Percentiles rank a stretch among this genome's conserved stretches.
Evolutionary conservation across 2,113 vertebrate species (phyloP).

Genomic region (Nycticorax nycticorax): DNA sequence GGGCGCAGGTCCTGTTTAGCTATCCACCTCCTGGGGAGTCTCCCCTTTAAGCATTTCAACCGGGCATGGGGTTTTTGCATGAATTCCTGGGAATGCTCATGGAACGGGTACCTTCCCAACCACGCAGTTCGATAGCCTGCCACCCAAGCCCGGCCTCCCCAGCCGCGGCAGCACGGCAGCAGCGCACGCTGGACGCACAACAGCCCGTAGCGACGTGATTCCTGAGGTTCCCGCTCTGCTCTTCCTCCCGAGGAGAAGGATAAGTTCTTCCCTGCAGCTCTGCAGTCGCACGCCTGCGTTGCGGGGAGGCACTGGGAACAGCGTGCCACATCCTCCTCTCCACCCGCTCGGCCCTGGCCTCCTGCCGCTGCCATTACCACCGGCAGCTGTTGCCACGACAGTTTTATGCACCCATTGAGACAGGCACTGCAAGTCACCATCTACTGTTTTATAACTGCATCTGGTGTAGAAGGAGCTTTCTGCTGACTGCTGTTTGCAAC

Average conservation of each 20-base stretch:
- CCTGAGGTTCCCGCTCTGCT: neutral
- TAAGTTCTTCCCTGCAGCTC: neutral
- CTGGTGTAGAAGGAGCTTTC: neutral
- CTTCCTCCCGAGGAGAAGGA: neutral
- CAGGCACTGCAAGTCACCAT: neutral
- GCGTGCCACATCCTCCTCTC: neutral
- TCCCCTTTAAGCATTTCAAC: neutral
- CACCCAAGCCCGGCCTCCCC: neutral
- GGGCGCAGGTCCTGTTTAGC: neutral
- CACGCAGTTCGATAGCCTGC: neutral
- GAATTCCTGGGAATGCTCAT: neutral
- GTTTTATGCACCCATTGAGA: neutral
- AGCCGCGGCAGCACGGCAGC: neutral
- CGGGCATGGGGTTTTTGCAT: neutral
- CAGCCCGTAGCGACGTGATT: accelerated
- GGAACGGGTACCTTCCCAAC: neutral
- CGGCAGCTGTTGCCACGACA: neutral
- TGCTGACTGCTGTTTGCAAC: neutral
- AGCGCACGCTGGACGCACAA: neutral
- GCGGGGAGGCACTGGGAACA: neutral
- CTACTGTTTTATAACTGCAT: neutral
- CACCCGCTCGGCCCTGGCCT: neutral
- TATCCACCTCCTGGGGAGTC: neutral
- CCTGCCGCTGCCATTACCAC: neutral
- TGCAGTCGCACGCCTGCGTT: neutral